These are phyloP conservation scores for Semotilus atromaculatus DNA, from an alignment of 2,797 vertebrate genomes.

Conservation along the genomic window DNA sequence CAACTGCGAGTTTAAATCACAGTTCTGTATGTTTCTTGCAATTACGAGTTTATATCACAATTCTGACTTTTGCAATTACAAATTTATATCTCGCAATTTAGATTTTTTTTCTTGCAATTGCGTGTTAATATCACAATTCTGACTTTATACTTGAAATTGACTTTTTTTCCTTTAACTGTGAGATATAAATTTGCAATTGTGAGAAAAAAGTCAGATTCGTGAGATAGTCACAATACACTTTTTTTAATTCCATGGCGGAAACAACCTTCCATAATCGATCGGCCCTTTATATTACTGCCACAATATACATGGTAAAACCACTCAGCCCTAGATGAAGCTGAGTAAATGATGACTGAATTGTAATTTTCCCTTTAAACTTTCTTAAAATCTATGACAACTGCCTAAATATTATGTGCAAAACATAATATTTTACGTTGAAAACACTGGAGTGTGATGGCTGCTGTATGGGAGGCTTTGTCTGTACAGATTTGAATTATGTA, in stretches of 20 bases:
- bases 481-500: not conserved
- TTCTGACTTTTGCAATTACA: too few species aligned
- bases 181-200: not conserved
- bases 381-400: not conserved
- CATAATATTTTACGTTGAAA: not conserved
- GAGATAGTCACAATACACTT: not conserved
- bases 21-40: not conserved
- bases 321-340: not conserved
- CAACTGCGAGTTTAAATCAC: not conserved
- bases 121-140: too few species aligned
- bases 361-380: not conserved
- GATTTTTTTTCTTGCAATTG: too few species aligned
- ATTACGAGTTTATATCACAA: not conserved
- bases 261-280: not conserved
- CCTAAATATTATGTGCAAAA: not conserved
- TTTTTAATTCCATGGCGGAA: not conserved
- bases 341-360: not conserved
- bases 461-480: not conserved
- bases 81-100: too few species aligned
- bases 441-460: constrained; percentile 4
- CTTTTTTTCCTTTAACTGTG: not conserved
- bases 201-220: not conserved
- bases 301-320: not conserved
- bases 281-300: not conserved
- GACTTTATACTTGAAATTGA: too few species aligned